These are phyloP conservation scores for Bombycilla garrulus DNA, from an alignment of 2,113 vertebrate genomes.

Conservation along the genomic window DNA sequence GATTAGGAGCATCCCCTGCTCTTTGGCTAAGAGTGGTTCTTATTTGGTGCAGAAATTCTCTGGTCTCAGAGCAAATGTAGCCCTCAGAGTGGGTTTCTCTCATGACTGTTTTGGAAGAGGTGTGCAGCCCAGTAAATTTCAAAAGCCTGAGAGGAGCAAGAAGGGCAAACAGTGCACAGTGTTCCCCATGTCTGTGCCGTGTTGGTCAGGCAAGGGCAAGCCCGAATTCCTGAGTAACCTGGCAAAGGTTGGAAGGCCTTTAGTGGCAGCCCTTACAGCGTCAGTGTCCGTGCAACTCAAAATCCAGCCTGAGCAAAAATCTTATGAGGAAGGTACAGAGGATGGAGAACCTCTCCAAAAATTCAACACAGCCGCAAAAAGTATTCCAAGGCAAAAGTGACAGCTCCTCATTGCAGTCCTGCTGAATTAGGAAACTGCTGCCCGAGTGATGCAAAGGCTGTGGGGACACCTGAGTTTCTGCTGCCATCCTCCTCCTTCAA, in stretches of 20 bases:
- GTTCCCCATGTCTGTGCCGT: accelerated
- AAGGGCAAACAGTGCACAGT: neutral
- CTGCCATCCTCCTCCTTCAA: neutral
- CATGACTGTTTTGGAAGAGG: accelerated
- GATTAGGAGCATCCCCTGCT: neutral
- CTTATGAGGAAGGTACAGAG: neutral
- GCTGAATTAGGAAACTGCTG: neutral
- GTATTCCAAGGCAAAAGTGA: neutral
- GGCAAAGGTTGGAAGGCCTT: neutral
- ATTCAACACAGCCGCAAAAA: neutral
- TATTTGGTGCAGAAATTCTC: neutral
- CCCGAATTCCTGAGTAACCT: neutral
- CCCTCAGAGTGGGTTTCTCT: neutral
- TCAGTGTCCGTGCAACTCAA: neutral
- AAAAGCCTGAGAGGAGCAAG: accelerated
- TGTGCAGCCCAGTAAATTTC: neutral
- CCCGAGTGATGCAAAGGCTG: neutral
- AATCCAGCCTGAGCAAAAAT: neutral
- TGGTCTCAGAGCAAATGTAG: neutral
- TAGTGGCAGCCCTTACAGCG: neutral
- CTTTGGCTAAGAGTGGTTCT: neutral
- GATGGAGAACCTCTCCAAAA: neutral
- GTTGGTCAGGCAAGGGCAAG: neutral
- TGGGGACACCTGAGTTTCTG: neutral
- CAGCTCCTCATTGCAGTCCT: neutral